Conservation (phyloP, 2,113 vertebrate genomes). For the Ptyas mucosa region DNA sequence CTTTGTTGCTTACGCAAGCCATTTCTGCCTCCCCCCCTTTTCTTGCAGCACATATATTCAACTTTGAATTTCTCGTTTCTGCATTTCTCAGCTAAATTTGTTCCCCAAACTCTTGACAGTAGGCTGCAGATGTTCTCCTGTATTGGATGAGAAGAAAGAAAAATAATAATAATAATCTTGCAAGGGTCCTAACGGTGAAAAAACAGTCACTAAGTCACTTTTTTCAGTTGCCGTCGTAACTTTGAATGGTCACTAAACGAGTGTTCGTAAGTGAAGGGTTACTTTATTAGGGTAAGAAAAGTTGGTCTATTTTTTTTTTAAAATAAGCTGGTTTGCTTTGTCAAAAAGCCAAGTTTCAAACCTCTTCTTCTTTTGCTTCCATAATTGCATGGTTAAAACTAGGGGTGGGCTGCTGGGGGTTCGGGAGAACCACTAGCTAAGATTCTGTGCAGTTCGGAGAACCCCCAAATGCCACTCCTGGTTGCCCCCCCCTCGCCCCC, state of each 20-base stretch:
- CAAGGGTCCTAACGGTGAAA: too few species aligned
- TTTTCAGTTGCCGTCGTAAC: too few species aligned
- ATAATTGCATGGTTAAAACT: background rate
- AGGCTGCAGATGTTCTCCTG: background rate
- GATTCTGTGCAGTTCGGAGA: too few species aligned
- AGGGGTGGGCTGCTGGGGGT: too few species aligned
- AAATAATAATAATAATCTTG: too few species aligned
- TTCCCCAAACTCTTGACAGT: background rate
- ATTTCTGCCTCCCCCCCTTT: accelerated
- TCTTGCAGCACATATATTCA: background rate
- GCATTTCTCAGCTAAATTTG: background rate
- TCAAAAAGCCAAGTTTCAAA: background rate
- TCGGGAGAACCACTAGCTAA: too few species aligned
- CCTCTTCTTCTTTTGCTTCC: background rate
- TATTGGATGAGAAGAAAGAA: background rate
- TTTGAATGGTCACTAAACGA: too few species aligned
- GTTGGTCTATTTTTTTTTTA: background rate
- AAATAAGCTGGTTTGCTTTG: background rate
- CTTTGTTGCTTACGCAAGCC: background rate
- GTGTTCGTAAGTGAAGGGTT: too few species aligned
- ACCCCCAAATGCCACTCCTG: too few species aligned
- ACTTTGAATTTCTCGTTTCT: background rate
- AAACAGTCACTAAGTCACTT: too few species aligned
- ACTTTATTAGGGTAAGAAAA: background rate
- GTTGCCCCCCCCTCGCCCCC: too few species aligned